Percentiles rank a stretch among this genome's conserved stretches.
These are phyloP conservation scores for Rhombomys opimus DNA, from an alignment of 2,113 vertebrate species.

Conservation along the genomic window DNA sequence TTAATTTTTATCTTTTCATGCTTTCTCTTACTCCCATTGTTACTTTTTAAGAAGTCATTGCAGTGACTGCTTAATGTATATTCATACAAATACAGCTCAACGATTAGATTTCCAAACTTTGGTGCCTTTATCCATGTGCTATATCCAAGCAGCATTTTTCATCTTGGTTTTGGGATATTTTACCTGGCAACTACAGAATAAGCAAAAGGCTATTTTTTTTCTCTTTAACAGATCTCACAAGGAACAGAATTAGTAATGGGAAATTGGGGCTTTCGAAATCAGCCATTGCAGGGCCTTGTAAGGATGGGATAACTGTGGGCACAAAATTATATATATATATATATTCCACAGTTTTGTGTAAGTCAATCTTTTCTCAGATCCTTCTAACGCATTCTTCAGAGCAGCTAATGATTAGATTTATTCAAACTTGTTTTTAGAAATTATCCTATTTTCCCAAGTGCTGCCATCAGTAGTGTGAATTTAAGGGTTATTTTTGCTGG, in stretches of 20 bases:
- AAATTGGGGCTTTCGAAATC: slow-evolving; percentile 67
- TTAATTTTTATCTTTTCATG: slow-evolving; percentile 14
- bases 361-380: slow-evolving; percentile 15
- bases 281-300: neutral
- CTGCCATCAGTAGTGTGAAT: neutral
- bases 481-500: neutral
- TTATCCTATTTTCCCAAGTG: slow-evolving; percentile 32
- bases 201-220: slow-evolving; percentile 23
- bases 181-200: slow-evolving; percentile 54
- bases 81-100: neutral
- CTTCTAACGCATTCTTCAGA: neutral
- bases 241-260: slow-evolving; percentile 54
- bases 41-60: slow-evolving; percentile 48
- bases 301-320: slow-evolving; percentile 21
- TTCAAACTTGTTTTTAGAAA: neutral
- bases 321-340: neutral
- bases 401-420: neutral
- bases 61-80: slow-evolving; percentile 18
- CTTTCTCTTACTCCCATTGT: neutral
- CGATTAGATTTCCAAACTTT: slow-evolving; percentile 28
- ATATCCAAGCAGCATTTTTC: slow-evolving; percentile 47
- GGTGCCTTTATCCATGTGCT: slow-evolving; percentile 7
- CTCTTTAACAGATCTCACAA: slow-evolving; percentile 62
- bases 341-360: slow-evolving; percentile 31
- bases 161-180: slow-evolving; percentile 52